These are phyloP conservation scores for Alosa sapidissima DNA, from an alignment of 2,797 vertebrate genomes.

Conservation along the genomic window DNA sequence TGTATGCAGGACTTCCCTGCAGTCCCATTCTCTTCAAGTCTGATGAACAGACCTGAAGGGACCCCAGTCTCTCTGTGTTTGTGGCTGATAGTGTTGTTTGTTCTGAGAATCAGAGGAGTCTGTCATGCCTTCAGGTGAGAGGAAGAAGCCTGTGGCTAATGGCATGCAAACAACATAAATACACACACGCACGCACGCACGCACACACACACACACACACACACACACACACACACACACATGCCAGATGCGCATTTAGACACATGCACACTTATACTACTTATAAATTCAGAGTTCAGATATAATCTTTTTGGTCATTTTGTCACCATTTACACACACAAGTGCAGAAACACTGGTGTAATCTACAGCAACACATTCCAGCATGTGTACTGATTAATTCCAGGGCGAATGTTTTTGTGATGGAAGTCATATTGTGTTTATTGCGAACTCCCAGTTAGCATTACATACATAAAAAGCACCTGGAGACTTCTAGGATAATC, in stretches of 20 bases:
- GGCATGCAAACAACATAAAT: not conserved
- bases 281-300: not conserved
- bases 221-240: slow-evolving; percentile 15
- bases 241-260: not conserved
- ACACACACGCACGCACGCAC: not conserved
- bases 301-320: not conserved
- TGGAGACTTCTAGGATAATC: no score
- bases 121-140: not conserved
- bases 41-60: not conserved
- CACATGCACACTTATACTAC: not conserved
- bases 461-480: no score
- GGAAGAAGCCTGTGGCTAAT: not conserved
- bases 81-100: not conserved
- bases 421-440: no score
- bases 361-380: no score
- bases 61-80: slow-evolving; percentile 20
- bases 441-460: no score
- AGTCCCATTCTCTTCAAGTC: not conserved
- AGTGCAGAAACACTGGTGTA: not conserved
- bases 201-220: not conserved
- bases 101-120: not conserved
- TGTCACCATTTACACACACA: not conserved
- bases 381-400: no score
- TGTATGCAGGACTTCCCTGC: slow-evolving; percentile 10
- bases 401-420: no score